These are phyloP conservation scores for Tauraco erythrolophus DNA, from an alignment of 2,113 vertebrate genomes.

Conservation along the genomic window DNA sequence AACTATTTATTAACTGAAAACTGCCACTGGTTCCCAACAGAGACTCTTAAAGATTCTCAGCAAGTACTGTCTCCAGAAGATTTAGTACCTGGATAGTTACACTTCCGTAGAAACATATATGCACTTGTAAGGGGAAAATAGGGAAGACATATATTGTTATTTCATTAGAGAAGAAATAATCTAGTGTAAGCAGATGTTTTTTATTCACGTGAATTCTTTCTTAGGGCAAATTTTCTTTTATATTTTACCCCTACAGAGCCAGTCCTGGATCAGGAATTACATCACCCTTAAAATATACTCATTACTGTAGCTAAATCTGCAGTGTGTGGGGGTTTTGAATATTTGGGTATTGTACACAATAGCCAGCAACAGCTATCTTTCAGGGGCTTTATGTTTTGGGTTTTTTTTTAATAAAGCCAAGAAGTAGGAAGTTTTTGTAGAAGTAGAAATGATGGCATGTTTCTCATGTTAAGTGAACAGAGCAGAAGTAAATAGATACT, in stretches of 20 bases:
- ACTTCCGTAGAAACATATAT: not conserved
- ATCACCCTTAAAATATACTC: not conserved
- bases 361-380: not conserved
- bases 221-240: not conserved
- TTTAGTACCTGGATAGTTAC: not conserved
- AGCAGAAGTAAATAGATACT: not conserved
- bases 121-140: not conserved
- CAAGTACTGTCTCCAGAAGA: not conserved
- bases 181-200: not conserved
- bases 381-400: fast-evolving
- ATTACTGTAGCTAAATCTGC: not conserved
- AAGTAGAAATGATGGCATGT: not conserved
- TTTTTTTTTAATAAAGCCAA: not conserved
- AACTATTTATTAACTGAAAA: not conserved
- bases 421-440: not conserved
- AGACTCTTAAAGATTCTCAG: not conserved
- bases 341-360: not conserved
- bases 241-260: not conserved
- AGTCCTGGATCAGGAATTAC: not conserved
- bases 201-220: not conserved
- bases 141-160: not conserved
- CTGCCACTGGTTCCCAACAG: not conserved
- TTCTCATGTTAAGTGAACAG: not conserved
- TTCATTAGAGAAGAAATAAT: not conserved
- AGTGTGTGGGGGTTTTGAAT: fast-evolving